A percentile compares a stretch with the other conserved stretches of the same genome.
Evolutionary conservation across 1,140 invertebrate species (phyloP).

Genomic region (Drosophila pandora): DNA sequence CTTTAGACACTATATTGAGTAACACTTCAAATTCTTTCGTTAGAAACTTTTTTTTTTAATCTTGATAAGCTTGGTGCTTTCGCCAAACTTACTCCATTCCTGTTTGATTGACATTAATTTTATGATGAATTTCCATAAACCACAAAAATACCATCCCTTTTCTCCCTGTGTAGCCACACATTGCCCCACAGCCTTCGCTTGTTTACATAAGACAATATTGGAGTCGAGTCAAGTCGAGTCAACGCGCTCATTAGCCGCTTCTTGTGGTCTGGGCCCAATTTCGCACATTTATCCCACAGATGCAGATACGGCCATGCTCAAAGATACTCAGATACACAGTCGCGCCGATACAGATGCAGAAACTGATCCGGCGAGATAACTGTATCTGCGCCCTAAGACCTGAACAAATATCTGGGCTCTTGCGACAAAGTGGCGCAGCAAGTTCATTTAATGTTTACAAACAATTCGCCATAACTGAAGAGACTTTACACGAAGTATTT

Average conservation of each 20-base stretch:
- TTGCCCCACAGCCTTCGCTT: constrained; percentile 2
- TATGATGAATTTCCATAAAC: no score
- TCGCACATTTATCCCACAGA: constrained; percentile 57
- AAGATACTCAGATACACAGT: constrained; percentile 19
- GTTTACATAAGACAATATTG: constrained; percentile 27
- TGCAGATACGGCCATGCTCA: constrained; percentile 9
- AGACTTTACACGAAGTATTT: constrained; percentile 17
- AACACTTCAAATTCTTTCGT: no score
- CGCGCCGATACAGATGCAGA: constrained; percentile 13
- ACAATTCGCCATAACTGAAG: constrained; percentile 31
- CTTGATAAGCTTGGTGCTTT: no score
- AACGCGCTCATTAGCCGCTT: constrained; percentile 35
- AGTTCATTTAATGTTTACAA: constrained; percentile 34
- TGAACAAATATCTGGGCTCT: constrained; percentile 15
- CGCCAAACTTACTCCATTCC: no score
- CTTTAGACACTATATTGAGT: no score
- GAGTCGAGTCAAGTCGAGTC: constrained; percentile 13
- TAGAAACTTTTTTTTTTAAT: no score
- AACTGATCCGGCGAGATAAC: constrained; percentile 13
- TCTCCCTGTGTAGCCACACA: not conserved
- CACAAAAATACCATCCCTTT: no score
- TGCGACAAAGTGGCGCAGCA: constrained; percentile 11
- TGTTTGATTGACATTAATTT: no score
- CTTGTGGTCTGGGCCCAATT: constrained; percentile 35
- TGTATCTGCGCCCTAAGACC: constrained; percentile 27